These are phyloP conservation scores for Grammomys surdaster DNA, from an alignment of 2,113 vertebrate species.

Conservation along the genomic window DNA sequence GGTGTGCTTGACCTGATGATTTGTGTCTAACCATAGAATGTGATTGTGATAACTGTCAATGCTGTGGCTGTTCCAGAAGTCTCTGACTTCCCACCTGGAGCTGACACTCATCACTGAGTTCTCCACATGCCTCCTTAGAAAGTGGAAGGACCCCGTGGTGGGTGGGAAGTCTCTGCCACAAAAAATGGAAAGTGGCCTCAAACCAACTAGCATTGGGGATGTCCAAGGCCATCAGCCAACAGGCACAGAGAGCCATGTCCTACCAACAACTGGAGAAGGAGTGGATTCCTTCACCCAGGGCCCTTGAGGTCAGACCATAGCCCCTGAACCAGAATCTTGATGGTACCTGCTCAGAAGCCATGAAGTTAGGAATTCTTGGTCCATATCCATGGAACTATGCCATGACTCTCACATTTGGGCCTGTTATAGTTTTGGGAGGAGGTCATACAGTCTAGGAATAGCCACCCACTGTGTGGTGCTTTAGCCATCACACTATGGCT, in stretches of 20 bases:
- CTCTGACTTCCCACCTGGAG: not conserved
- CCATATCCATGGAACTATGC: not conserved
- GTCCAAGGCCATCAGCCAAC: not conserved
- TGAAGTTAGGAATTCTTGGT: not conserved
- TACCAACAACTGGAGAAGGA: not conserved
- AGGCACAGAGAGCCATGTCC: not conserved
- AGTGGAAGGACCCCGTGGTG: not conserved
- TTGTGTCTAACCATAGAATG: not conserved
- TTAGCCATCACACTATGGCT: too few species aligned
- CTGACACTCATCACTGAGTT: not conserved
- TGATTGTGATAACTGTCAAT: not conserved
- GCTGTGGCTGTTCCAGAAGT: not conserved
- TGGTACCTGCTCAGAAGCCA: not conserved
- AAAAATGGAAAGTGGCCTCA: not conserved
- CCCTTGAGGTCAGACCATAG: not conserved
- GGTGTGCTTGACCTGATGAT: not conserved
- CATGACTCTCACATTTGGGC: not conserved
- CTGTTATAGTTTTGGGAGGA: too few species aligned
- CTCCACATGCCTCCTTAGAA: not conserved
- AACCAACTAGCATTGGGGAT: not conserved
- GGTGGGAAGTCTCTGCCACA: not conserved
- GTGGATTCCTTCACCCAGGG: not conserved
- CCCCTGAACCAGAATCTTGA: not conserved
- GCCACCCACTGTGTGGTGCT: not conserved
- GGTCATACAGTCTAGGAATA: not conserved